phyloP scores from a whole-genome alignment of 2,888 invertebrate genomes.

The Odontothrips loti region DNA sequence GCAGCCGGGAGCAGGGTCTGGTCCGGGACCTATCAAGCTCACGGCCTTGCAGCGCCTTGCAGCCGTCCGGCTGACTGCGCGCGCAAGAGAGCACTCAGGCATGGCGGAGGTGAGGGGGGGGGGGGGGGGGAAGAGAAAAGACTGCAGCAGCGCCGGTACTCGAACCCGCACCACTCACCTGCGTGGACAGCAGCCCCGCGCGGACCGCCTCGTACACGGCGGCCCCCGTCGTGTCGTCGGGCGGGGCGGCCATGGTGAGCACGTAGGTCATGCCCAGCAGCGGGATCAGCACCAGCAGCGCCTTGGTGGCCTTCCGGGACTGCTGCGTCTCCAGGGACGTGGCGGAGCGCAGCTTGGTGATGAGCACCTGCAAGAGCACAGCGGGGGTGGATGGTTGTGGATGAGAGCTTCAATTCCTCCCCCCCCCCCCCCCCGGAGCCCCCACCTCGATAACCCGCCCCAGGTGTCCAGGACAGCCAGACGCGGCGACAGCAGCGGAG shows the following conservation, averaged over 20 bases:
- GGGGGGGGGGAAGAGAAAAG: not conserved
- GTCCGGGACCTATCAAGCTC: not conserved
- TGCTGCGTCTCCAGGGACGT: slow-evolving; percentile 87
- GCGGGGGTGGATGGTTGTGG: too few relatives aligned
- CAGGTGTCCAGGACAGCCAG: too few relatives aligned
- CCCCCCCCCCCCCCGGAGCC: not conserved
- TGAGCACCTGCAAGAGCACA: slow-evolving; percentile 64
- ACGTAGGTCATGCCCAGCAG: slow-evolving; percentile 88
- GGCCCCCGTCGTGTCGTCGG: slow-evolving; percentile 62
- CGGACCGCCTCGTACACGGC: slow-evolving; percentile 73
- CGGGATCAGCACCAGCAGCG: slow-evolving; percentile 86
- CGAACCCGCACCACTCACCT: slow-evolving; percentile 70
- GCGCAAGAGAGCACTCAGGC: not conserved
- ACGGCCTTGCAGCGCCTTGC: too few relatives aligned
- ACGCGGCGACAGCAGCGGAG: too few relatives aligned
- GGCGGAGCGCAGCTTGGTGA: slow-evolving; percentile 87
- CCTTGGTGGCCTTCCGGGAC: slow-evolving; percentile 85
- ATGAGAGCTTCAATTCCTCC: not conserved
- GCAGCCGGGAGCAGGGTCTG: not conserved
- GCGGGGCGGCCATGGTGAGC: slow-evolving; percentile 76
- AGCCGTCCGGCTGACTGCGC: too few relatives aligned
- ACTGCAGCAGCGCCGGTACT: too few relatives aligned
- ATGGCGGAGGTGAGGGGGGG: not conserved
- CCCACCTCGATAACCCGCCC: too few relatives aligned
- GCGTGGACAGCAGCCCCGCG: slow-evolving; percentile 80